Conservation (phyloP, 2,888 invertebrate genomes). For the Pseudococcus jackbeardsleyi region DNA sequence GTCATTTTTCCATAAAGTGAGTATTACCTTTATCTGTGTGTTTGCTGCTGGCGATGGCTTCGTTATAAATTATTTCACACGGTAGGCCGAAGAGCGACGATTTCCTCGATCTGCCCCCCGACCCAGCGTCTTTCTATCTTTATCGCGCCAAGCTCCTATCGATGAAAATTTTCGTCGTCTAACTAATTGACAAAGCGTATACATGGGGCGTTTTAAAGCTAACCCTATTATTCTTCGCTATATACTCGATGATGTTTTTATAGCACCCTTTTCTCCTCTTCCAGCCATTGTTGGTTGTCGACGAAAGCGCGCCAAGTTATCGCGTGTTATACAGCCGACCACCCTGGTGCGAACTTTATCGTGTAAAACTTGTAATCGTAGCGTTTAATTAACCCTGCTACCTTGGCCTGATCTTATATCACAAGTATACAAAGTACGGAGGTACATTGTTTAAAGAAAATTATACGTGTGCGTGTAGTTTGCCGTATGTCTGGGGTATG, state of each 20-base stretch:
- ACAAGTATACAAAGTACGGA: background rate
- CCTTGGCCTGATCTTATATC: background rate
- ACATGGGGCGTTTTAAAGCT: background rate
- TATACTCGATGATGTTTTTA: conserved; percentile 6
- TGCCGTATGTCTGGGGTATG: background rate
- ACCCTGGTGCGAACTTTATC: conserved; percentile 1
- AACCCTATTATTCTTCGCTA: conserved; percentile 10
- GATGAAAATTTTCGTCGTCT: conserved; percentile 17
- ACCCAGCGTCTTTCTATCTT: no score
- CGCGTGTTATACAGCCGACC: background rate
- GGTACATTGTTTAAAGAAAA: background rate
- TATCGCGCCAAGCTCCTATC: background rate
- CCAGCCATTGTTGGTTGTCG: background rate
- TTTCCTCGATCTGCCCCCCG: background rate
- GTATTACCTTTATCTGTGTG: background rate
- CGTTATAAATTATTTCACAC: conserved; percentile 22
- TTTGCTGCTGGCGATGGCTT: background rate
- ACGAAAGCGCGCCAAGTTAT: conserved; percentile 5
- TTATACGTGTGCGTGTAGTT: background rate
- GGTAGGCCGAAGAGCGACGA: background rate
- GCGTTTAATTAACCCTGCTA: conserved; percentile 18
- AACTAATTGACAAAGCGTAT: conserved; percentile 19
- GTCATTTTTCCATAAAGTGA: background rate
- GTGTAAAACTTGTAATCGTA: conserved; percentile 14
- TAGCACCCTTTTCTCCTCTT: background rate